Conservation (phyloP, 2,888 invertebrate genomes). For the Ischnus inquisitorius region DNA sequence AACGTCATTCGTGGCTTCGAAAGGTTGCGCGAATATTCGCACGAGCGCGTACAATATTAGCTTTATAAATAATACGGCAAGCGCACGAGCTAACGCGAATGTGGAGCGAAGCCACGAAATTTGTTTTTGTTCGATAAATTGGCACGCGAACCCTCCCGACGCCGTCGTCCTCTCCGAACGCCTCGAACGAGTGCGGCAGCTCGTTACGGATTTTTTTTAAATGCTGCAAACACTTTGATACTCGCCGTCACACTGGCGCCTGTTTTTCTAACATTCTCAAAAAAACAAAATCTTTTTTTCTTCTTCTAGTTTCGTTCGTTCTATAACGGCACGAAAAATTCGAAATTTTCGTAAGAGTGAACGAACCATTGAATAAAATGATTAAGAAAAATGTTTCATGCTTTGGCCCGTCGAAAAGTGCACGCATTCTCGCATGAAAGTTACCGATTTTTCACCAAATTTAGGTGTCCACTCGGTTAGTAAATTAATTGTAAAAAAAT, state of each 20-base stretch:
- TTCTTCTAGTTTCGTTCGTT: too few relatives aligned
- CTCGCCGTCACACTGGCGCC: not conserved
- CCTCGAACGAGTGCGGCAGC: constrained; percentile 4
- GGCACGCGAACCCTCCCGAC: constrained; percentile 62
- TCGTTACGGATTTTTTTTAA: constrained; percentile 14
- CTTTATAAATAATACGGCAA: constrained; percentile 59
- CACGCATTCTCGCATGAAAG: too few relatives aligned
- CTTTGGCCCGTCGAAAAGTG: too few relatives aligned
- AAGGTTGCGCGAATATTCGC: constrained; percentile 7
- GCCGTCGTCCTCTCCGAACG: constrained; percentile 18
- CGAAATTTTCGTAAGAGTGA: too few relatives aligned
- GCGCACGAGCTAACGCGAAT: constrained; percentile 59
- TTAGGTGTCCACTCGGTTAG: too few relatives aligned
- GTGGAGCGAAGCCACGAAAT: constrained; percentile 73
- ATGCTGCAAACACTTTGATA: constrained; percentile 15
- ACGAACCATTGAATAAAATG: too few relatives aligned
- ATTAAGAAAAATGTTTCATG: too few relatives aligned
- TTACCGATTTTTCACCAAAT: too few relatives aligned
- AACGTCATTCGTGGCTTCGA: constrained; percentile 8
- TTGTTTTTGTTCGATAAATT: constrained; percentile 73
- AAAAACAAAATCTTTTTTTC: not conserved
- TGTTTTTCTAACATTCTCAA: not conserved
- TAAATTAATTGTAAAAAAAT: too few relatives aligned
- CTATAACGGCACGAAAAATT: too few relatives aligned
- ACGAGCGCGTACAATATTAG: constrained; percentile 29